phyloP scores from a whole-genome alignment of 2,797 vertebrate genomes.

The Columba guinea region DNA sequence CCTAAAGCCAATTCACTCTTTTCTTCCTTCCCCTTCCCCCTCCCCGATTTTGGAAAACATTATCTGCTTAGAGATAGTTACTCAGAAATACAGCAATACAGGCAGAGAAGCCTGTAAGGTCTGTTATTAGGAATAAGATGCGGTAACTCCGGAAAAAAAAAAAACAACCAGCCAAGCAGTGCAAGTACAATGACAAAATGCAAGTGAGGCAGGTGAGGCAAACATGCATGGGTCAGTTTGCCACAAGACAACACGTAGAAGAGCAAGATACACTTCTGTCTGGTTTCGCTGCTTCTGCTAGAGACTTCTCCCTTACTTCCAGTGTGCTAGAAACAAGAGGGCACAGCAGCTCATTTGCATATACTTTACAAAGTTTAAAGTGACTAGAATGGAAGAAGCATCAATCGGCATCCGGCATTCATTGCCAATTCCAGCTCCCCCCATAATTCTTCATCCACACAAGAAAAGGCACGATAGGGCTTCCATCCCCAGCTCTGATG shows the following conservation, averaged over 20 bases:
- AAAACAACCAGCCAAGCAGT: background rate
- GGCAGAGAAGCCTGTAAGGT: background rate
- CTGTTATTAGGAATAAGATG: background rate
- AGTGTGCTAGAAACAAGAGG: background rate
- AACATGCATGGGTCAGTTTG: background rate
- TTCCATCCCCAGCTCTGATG: background rate
- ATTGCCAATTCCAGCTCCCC: background rate
- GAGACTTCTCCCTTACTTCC: background rate
- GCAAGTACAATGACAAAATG: background rate
- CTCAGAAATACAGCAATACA: background rate
- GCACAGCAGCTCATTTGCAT: background rate
- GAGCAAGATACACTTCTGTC: background rate
- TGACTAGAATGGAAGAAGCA: background rate
- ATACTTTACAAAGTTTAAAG: background rate
- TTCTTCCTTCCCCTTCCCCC: accelerated
- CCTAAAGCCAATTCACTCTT: background rate
- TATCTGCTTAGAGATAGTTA: background rate
- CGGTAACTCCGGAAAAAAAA: background rate
- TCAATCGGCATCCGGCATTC: background rate
- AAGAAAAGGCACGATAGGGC: background rate
- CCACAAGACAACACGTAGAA: background rate
- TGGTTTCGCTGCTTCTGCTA: background rate
- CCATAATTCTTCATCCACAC: background rate
- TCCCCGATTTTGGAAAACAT: background rate
- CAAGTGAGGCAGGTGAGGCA: background rate